phyloP scores from a whole-genome alignment of 2,113 vertebrate genomes.

The Hypomesus transpacificus region DNA sequence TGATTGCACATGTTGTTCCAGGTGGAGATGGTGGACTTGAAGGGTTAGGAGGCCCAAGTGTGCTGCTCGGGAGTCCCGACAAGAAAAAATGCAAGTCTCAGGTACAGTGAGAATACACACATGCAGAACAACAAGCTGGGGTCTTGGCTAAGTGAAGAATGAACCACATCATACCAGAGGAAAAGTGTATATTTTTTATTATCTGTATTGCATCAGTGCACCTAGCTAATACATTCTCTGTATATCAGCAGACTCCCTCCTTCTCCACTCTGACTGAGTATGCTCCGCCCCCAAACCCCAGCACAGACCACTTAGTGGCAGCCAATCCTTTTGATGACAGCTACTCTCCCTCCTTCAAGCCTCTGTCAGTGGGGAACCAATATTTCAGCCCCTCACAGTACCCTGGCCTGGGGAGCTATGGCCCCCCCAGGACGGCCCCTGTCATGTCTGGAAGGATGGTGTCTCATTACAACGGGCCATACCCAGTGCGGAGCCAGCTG shows the following conservation, averaged over 20 bases:
- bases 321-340: constrained; percentile 86
- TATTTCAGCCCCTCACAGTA: constrained; percentile 72
- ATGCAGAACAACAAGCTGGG: background rate
- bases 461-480: constrained; percentile 69
- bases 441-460: constrained; percentile 73
- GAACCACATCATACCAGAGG: background rate
- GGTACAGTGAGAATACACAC: constrained; percentile 68
- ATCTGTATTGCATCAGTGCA: background rate
- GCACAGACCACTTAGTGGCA: constrained; percentile 82
- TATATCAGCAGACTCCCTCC: constrained; percentile 68
- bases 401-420: constrained; percentile 72
- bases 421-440: constrained; percentile 75
- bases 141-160: background rate
- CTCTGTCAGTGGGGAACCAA: constrained; percentile 64
- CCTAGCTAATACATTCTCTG: constrained; percentile 37
- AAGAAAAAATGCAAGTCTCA: constrained; percentile 82
- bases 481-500: constrained; percentile 74
- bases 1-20: constrained; percentile 47
- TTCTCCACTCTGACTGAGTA: constrained; percentile 81
- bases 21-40: constrained; percentile 81
- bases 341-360: constrained; percentile 76
- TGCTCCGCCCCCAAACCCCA: constrained; percentile 81
- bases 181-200: background rate
- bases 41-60: constrained; percentile 76
- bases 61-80: constrained; percentile 79